These are phyloP conservation scores for Scolopax bukidnonensis DNA, from an alignment of 2,797 vertebrate genomes.

Conservation along the genomic window DNA sequence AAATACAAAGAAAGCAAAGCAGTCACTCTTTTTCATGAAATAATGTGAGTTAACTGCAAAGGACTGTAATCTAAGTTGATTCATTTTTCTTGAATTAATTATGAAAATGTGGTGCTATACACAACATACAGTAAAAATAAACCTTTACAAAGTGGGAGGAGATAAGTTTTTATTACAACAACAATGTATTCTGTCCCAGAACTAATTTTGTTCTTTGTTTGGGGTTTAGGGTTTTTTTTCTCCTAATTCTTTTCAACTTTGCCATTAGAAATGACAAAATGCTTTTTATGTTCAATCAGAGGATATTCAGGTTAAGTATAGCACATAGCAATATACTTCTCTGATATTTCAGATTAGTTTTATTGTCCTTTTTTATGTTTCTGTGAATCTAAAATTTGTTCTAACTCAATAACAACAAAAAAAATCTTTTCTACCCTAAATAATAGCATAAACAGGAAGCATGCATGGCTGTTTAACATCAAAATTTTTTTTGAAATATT, in stretches of 20 bases:
- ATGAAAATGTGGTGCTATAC: not conserved
- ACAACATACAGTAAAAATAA: not conserved
- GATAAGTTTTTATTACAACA: not conserved
- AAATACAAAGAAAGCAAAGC: not conserved
- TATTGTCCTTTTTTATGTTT: not conserved
- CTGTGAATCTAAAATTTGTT: not conserved
- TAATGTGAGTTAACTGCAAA: not conserved
- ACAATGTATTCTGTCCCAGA: not conserved
- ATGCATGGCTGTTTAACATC: not conserved
- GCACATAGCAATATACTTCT: not conserved
- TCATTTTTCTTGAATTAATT: not conserved
- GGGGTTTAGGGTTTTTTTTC: not conserved
- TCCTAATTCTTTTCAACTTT: not conserved
- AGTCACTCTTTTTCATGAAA: not conserved
- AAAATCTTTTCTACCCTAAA: not conserved
- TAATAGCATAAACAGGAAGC: not conserved
- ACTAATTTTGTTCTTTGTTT: not conserved
- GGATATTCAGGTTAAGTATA: not conserved
- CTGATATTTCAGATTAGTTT: conserved; percentile 2
- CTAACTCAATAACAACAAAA: not conserved
- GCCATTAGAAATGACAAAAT: not conserved
- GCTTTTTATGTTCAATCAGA: not conserved
- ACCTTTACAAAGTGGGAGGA: not conserved
- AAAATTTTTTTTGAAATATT: not conserved
- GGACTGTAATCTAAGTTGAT: not conserved